Evolutionary conservation across 2,113 vertebrate species (phyloP).

Genomic region (Eubucco bourcierii): DNA sequence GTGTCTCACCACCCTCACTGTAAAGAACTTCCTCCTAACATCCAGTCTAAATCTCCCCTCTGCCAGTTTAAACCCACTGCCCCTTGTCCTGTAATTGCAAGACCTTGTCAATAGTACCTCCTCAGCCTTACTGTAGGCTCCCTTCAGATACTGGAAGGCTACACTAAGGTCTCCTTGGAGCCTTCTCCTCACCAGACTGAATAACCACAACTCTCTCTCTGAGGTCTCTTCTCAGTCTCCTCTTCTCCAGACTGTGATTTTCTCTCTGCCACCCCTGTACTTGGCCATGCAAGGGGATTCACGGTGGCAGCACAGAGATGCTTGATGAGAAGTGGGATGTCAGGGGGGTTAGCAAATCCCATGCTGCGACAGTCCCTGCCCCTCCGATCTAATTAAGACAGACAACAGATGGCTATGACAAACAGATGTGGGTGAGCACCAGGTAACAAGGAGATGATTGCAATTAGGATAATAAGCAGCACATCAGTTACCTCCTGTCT

Average conservation of each 20-base stretch:
- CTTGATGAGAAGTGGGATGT: background rate
- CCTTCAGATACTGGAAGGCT: too few species aligned
- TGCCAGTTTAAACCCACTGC: too few species aligned
- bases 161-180: too few species aligned
- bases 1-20: too few species aligned
- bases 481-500: background rate
- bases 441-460: slow-evolving; percentile 40
- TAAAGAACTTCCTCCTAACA: too few species aligned
- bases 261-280: background rate
- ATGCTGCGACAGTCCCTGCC: background rate
- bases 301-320: background rate
- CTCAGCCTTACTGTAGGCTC: background rate
- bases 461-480: slow-evolving; percentile 36
- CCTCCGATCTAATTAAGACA: background rate
- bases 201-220: too few species aligned
- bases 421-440: slow-evolving; percentile 34
- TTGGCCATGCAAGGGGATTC: background rate
- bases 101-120: too few species aligned
- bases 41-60: too few species aligned
- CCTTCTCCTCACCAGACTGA: too few species aligned
- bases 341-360: background rate
- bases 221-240: background rate
- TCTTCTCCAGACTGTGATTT: background rate
- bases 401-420: background rate
- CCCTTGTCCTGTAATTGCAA: too few species aligned